Evolutionary conservation across 2,113 vertebrate genomes (phyloP).

Genomic region (Chaetorhynchus papuensis): DNA sequence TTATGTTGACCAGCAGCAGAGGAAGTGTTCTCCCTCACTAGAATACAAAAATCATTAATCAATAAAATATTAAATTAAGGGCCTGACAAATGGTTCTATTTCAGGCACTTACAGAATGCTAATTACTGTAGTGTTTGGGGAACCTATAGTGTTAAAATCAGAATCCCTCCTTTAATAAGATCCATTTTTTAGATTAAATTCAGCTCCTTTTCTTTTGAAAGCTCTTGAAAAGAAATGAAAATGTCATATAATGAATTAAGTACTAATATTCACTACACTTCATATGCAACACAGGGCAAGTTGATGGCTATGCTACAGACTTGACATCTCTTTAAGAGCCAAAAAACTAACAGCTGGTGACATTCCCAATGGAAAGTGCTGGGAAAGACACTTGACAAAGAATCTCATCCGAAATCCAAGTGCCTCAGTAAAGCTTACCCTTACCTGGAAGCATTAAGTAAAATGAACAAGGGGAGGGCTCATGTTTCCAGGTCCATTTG

Average conservation of each 20-base stretch:
- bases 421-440: not conserved
- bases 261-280: conserved; percentile 21
- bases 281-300: not conserved
- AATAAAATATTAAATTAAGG: conserved; percentile 47
- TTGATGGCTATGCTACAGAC: not conserved
- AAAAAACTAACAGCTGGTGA: not conserved
- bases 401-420: not conserved
- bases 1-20: not conserved
- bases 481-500: not conserved
- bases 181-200: not conserved
- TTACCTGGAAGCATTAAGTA: not conserved
- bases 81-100: not conserved
- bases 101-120: not conserved
- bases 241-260: conserved; percentile 18
- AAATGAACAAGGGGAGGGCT: not conserved
- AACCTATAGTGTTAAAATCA: not conserved
- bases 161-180: not conserved
- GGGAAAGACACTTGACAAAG: not conserved
- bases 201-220: conserved; percentile 30
- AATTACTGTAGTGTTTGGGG: not conserved
- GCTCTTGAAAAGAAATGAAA: conserved; percentile 11
- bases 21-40: not conserved
- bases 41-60: conserved; percentile 34
- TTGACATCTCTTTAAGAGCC: not conserved
- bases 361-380: not conserved